Percentiles rank a stretch among this genome's conserved stretches.
phyloP scores from a whole-genome alignment of 2,888 invertebrate species.

The Drosophila birchii region DNA sequence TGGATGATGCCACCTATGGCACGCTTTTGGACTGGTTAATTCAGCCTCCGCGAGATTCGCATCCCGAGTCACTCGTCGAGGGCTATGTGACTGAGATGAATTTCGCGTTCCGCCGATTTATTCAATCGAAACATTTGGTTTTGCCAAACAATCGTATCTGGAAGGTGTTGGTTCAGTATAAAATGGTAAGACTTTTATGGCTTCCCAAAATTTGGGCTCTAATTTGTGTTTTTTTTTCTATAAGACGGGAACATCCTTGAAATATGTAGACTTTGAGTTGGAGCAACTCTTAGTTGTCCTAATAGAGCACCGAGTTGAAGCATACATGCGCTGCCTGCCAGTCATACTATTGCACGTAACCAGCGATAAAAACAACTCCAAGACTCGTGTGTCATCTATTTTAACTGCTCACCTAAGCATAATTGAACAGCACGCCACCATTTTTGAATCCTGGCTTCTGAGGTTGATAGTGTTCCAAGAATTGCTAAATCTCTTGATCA shows the following conservation, averaged over 20 bases:
- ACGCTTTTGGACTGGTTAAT: conserved; percentile 30
- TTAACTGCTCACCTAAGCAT: conserved; percentile 46
- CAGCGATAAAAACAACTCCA: conserved; percentile 21
- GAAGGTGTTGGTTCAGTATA: conserved; percentile 53
- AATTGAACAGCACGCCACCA: conserved; percentile 31
- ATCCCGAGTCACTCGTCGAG: conserved; percentile 3
- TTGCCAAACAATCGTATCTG: conserved; percentile 60
- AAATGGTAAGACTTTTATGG: conserved; percentile 42
- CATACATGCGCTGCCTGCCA: conserved; percentile 50
- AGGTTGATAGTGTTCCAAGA: conserved; percentile 39
- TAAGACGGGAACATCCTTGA: conserved; percentile 25
- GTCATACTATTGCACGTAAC: conserved; percentile 52
- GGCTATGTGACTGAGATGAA: conserved; percentile 52
- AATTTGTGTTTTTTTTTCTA: neutral
- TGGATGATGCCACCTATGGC: conserved; percentile 47
- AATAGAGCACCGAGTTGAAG: conserved; percentile 29
- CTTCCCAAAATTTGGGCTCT: neutral
- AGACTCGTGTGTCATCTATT: neutral
- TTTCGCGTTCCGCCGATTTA: conserved; percentile 44
- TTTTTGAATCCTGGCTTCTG: conserved; percentile 56
- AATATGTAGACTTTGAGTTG: conserved; percentile 35
- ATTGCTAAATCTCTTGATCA: conserved; percentile 40
- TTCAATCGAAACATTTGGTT: neutral
- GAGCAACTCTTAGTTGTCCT: conserved; percentile 42
- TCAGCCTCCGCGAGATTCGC: neutral